phyloP scores from a whole-genome alignment of 2,888 invertebrate species.

The Coelopa pilipes region DNA sequence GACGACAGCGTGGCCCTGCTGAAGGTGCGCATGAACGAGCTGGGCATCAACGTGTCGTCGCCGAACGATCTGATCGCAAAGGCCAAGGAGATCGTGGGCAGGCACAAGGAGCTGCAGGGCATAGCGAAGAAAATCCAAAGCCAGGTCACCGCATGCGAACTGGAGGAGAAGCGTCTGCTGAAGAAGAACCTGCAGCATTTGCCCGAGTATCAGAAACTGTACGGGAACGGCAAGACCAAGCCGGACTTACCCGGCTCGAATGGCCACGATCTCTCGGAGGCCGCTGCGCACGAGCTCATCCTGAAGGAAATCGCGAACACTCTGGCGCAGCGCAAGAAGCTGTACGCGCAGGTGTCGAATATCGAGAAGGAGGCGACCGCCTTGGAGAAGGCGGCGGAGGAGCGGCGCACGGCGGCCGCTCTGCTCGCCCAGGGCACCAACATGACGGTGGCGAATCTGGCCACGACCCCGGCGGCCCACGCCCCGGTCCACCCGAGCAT shows the following conservation, averaged over 20 bases:
- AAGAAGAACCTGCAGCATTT: constrained; percentile 80
- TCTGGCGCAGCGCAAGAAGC: constrained; percentile 82
- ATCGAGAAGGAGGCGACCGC: constrained; percentile 82
- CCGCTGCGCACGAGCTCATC: constrained; percentile 82
- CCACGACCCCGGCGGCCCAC: constrained; percentile 22
- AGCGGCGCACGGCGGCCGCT: constrained; percentile 69
- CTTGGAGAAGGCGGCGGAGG: constrained; percentile 78
- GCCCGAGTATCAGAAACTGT: constrained; percentile 69
- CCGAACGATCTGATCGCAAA: constrained; percentile 86
- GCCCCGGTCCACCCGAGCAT: background rate
- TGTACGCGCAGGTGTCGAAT: constrained; percentile 83
- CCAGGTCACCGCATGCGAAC: constrained; percentile 78
- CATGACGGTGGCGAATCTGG: constrained; percentile 53
- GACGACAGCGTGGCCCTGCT: constrained; percentile 90
- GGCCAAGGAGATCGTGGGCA: constrained; percentile 90
- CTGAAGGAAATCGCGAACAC: constrained; percentile 88
- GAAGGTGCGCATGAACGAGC: constrained; percentile 89
- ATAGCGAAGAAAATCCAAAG: constrained; percentile 87
- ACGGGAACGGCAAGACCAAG: constrained; percentile 57
- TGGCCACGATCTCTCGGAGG: constrained; percentile 73
- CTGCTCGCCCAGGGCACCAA: constrained; percentile 64
- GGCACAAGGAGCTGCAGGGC: constrained; percentile 91
- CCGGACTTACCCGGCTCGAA: constrained; percentile 47
- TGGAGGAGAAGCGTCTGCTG: constrained; percentile 79
- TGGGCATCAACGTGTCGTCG: constrained; percentile 88